Conservation (phyloP, 2,888 invertebrate genomes). For the Caenorhabditis wallacei region DNA sequence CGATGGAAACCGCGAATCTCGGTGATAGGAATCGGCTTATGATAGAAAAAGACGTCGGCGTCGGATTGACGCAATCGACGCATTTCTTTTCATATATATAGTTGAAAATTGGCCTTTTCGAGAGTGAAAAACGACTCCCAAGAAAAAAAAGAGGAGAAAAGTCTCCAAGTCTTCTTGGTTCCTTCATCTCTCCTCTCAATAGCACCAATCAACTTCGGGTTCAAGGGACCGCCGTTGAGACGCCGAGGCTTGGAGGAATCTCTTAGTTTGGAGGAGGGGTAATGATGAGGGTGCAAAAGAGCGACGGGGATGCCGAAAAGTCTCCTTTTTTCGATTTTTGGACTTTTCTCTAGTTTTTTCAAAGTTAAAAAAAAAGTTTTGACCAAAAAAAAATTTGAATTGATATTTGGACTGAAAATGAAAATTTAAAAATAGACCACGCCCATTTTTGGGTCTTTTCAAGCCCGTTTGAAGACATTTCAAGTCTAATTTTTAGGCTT, state of each 20-base stretch:
- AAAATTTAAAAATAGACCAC: too few species aligned
- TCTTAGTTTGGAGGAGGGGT: not conserved
- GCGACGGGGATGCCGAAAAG: not conserved
- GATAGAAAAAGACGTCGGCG: constrained; percentile 62
- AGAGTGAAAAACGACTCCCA: not conserved
- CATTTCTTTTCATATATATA: constrained; percentile 32
- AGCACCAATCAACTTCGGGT: constrained; percentile 36
- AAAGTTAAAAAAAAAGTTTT: too few species aligned
- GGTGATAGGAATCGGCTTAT: constrained; percentile 47
- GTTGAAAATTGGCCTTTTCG: not conserved
- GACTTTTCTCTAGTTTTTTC: not conserved
- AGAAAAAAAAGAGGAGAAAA: not conserved
- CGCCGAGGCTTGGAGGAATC: too few species aligned
- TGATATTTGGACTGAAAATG: too few species aligned
- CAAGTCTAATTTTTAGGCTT: too few species aligned
- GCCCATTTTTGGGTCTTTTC: too few species aligned
- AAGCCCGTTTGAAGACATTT: too few species aligned
- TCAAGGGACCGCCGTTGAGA: not conserved
- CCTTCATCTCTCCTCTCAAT: constrained; percentile 43
- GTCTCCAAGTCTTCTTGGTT: too few species aligned
- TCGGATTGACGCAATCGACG: constrained; percentile 61
- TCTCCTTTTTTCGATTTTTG: not conserved
- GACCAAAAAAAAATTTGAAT: too few species aligned
- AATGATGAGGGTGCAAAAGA: not conserved
- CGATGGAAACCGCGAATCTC: constrained; percentile 57